phyloP scores from a whole-genome alignment of 2,888 invertebrate species.

The Phlogophora meticulosa region DNA sequence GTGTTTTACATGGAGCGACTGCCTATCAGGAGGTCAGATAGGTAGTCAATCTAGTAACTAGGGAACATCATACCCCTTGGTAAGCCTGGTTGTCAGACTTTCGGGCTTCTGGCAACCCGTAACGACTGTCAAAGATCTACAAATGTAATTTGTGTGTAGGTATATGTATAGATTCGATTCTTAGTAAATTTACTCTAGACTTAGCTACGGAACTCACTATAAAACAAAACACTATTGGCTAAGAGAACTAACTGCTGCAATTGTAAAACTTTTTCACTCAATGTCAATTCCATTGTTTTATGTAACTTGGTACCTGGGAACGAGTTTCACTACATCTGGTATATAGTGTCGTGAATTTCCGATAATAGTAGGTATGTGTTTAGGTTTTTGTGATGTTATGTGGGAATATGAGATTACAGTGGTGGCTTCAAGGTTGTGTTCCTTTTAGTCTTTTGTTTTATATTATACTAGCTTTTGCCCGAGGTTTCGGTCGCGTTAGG shows the following conservation, averaged over 20 bases:
- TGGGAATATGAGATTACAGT: background rate
- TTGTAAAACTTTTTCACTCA: conserved; percentile 87
- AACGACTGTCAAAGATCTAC: too few relatives aligned
- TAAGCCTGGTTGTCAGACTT: too few relatives aligned
- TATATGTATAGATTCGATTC: too few relatives aligned
- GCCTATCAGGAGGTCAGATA: too few relatives aligned
- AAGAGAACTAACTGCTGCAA: conserved; percentile 62
- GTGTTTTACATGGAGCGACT: too few relatives aligned
- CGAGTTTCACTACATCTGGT: conserved; percentile 43
- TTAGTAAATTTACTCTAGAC: too few relatives aligned
- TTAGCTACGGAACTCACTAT: background rate
- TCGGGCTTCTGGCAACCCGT: too few relatives aligned
- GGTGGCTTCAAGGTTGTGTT: background rate
- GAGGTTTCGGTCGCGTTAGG: too few relatives aligned
- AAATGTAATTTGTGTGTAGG: too few relatives aligned
- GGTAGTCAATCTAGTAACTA: too few relatives aligned
- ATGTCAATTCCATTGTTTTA: conserved; percentile 81
- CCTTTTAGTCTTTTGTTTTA: background rate
- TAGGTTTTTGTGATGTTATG: conserved; percentile 5
- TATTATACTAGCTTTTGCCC: too few relatives aligned
- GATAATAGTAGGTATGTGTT: conserved; percentile 2
- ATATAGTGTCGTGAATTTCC: conserved; percentile 33
- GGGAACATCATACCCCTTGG: too few relatives aligned
- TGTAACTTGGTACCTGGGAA: conserved; percentile 66
- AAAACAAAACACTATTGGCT: conserved; percentile 45